Evolutionary conservation across 2,113 vertebrate species (phyloP).

Genomic region (Tetrax tetrax): DNA sequence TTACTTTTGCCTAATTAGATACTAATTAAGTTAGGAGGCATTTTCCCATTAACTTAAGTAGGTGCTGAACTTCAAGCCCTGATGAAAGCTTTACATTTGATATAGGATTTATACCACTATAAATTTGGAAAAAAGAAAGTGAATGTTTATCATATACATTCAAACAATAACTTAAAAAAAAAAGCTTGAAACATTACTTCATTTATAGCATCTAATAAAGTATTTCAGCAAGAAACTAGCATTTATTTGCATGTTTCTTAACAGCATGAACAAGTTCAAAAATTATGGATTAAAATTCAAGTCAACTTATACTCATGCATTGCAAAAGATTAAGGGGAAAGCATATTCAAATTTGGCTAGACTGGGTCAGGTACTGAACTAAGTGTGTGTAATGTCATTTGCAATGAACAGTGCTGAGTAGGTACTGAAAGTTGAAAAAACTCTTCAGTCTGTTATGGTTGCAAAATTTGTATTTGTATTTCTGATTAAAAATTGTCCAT

Average conservation of each 20-base stretch:
- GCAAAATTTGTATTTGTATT: neutral
- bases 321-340: slow-evolving; percentile 5
- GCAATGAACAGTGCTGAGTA: neutral
- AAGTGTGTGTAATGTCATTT: neutral
- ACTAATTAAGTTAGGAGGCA: neutral
- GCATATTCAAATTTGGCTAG: neutral
- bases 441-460: neutral
- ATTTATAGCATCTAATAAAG: neutral
- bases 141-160: neutral
- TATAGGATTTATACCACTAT: neutral
- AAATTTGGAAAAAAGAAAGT: neutral
- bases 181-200: slow-evolving; percentile 14
- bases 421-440: neutral
- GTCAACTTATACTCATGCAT: neutral
- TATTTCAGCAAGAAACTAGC: neutral
- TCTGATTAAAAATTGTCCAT: neutral
- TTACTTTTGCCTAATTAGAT: neutral
- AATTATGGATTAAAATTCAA: slow-evolving; percentile 36
- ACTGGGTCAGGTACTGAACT: neutral
- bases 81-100: neutral
- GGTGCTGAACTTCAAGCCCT: neutral
- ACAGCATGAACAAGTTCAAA: neutral
- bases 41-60: neutral
- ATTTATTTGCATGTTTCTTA: slow-evolving; percentile 33
- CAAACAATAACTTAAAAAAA: neutral